Conservation (phyloP, 2,113 vertebrate species). For the Chroicocephalus ridibundus region DNA sequence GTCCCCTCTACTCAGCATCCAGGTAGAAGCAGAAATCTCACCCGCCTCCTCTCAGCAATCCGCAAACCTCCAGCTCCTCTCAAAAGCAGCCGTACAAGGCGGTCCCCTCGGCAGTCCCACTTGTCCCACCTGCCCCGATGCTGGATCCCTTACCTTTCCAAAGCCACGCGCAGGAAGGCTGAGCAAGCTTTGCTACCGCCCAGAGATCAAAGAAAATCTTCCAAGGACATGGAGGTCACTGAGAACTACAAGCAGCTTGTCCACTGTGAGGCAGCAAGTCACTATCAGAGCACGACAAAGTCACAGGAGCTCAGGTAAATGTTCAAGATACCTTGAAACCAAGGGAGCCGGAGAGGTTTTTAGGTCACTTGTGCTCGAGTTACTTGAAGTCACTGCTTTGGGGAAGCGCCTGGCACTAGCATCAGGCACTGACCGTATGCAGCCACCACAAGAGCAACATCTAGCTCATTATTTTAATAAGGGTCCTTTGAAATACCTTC, state of each 20-base stretch:
- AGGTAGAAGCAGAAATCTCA: not conserved
- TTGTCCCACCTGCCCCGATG: not conserved
- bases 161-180: accelerated
- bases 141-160: not conserved
- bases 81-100: not conserved
- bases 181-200: not conserved
- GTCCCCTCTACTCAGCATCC: not conserved
- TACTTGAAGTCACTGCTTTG: not conserved
- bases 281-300: not conserved
- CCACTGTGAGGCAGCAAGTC: not conserved
- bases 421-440: not conserved
- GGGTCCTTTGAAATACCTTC: constrained; percentile 38
- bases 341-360: not conserved
- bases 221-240: not conserved
- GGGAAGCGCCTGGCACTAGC: not conserved
- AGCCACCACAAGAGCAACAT: not conserved
- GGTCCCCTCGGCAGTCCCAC: not conserved
- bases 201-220: not conserved
- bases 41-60: not conserved
- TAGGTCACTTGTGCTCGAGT: not conserved
- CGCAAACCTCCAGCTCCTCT: not conserved
- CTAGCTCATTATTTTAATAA: constrained; percentile 27
- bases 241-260: not conserved
- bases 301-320: not conserved
- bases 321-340: not conserved